A percentile compares a stretch with the other conserved stretches of the same genome.
phyloP scores from a whole-genome alignment of 2,888 invertebrate genomes.

The Drosophila hawaiiensis region DNA sequence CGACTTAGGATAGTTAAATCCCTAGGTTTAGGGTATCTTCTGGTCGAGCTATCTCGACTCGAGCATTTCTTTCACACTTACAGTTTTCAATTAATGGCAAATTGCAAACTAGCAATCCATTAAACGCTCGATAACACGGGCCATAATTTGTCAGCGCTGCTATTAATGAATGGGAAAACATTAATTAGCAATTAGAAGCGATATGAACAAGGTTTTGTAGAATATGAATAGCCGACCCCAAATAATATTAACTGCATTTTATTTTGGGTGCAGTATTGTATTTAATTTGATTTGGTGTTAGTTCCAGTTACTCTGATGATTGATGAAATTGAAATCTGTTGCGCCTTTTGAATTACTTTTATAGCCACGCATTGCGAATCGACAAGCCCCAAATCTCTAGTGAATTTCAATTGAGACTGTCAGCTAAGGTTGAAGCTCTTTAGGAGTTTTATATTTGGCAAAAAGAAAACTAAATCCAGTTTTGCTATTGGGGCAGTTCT shows the following conservation, averaged over 20 bases:
- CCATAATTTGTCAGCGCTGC: slow-evolving; percentile 68
- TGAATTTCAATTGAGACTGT: slow-evolving; percentile 16
- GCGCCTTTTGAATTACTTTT: slow-evolving; percentile 21
- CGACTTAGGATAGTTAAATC: neutral
- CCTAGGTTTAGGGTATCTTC: neutral
- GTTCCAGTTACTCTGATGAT: slow-evolving; percentile 37
- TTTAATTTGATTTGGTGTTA: slow-evolving; percentile 3
- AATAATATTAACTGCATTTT: slow-evolving; percentile 52
- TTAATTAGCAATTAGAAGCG: slow-evolving; percentile 72
- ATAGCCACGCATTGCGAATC: slow-evolving; percentile 24
- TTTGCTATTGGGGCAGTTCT: slow-evolving; percentile 42
- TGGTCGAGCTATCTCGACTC: neutral
- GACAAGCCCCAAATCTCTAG: slow-evolving; percentile 35
- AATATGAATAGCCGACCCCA: slow-evolving; percentile 21
- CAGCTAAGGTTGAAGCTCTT: slow-evolving; percentile 58
- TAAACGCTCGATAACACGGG: slow-evolving; percentile 66
- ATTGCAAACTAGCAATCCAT: slow-evolving; percentile 36
- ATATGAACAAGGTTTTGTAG: slow-evolving; percentile 60
- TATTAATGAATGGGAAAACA: slow-evolving; percentile 58
- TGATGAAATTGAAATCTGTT: slow-evolving; percentile 50
- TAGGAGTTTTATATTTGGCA: slow-evolving; percentile 13
- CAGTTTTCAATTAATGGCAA: slow-evolving; percentile 49
- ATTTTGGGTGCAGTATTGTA: slow-evolving; percentile 51
- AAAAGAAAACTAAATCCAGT: slow-evolving; percentile 41
- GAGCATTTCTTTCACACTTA: slow-evolving; percentile 15